Percentiles rank a stretch among this genome's conserved stretches.
phyloP scores from a whole-genome alignment of 92 coral and sea anemone species.

The Pocillopora meandrina region DNA sequence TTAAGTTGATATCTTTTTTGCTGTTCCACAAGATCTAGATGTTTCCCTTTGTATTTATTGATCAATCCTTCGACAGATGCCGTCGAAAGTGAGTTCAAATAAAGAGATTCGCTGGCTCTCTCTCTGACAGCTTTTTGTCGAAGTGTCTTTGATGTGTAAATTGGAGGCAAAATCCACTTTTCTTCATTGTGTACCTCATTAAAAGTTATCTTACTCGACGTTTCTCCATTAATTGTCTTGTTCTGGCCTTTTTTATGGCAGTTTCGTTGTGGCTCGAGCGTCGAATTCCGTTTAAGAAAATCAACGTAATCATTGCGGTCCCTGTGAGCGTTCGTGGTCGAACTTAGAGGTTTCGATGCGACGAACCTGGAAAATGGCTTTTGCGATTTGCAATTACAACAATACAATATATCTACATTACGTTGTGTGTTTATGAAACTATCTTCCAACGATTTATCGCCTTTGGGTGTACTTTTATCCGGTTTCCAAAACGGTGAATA shows the following conservation, averaged over 20 bases:
- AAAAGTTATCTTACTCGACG: not conserved
- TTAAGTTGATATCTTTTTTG: constrained; percentile 32
- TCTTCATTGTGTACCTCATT: not conserved
- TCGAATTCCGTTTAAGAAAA: constrained; percentile 27
- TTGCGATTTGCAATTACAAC: constrained; percentile 24
- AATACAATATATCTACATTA: constrained; percentile 15
- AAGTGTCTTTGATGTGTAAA: constrained; percentile 7
- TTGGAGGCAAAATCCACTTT: constrained; percentile 29
- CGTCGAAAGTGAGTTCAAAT: not conserved
- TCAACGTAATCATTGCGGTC: constrained; percentile 5
- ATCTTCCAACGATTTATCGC: not conserved
- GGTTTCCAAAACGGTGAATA: constrained; percentile 35
- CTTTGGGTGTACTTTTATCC: not conserved
- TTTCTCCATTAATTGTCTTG: constrained; percentile 2
- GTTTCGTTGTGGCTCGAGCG: not conserved
- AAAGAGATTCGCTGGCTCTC: not conserved
- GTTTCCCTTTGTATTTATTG: constrained; percentile 11
- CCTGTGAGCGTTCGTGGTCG: no score
- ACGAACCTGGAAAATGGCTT: not conserved
- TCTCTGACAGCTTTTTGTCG: not conserved
- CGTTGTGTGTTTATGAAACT: not conserved
- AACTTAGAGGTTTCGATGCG: not conserved
- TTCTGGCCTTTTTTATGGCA: not conserved
- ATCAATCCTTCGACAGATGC: constrained; percentile 19
- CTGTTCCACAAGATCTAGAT: constrained; percentile 13